Conservation (phyloP, 2,797 vertebrate species). For the Propithecus deckenii region DNA sequence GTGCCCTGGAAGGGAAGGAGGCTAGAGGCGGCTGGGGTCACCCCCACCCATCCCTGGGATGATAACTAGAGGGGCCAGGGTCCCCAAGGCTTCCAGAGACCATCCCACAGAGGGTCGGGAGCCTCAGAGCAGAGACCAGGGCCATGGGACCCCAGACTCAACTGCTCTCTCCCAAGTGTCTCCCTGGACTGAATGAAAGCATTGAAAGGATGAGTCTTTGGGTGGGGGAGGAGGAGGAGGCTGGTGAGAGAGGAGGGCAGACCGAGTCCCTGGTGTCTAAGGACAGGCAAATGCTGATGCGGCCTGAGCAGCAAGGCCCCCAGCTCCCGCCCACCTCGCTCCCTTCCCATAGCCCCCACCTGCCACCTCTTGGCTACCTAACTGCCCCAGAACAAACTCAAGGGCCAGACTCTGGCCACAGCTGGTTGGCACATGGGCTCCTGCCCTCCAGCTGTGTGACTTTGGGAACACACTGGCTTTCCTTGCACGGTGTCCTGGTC, state of each 20-base stretch:
- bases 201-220: neutral
- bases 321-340: rapidly evolving
- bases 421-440: rapidly evolving
- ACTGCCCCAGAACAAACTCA: neutral
- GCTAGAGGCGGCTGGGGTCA: neutral
- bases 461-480: neutral
- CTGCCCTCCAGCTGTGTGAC: neutral
- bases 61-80: no score
- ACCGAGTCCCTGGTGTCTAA: neutral
- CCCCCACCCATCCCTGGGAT: neutral
- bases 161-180: neutral
- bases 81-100: neutral
- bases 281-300: neutral
- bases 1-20: neutral
- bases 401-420: neutral
- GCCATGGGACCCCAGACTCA: neutral
- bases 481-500: no score
- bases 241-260: neutral
- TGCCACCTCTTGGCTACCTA: neutral
- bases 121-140: neutral
- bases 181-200: neutral
- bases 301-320: neutral
- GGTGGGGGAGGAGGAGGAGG: neutral
- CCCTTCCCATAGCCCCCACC: neutral
- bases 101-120: neutral